Conservation (phyloP, 2,113 vertebrate genomes). For the Hippocampus abdominalis region DNA sequence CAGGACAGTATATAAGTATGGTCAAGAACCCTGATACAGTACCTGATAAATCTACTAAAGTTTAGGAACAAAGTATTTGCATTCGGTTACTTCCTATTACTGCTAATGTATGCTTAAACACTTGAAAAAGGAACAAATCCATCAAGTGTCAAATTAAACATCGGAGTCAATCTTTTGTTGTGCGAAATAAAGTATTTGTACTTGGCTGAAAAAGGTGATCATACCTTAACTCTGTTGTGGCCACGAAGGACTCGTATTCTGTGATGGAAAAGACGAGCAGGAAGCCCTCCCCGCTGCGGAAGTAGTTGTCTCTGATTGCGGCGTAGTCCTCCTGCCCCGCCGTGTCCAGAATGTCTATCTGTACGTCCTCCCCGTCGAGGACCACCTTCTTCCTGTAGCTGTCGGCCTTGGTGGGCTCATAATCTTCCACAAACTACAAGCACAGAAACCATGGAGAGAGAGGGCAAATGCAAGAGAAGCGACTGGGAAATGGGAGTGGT, state of each 20-base stretch:
- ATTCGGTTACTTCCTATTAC: too few relatives aligned
- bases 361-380: slow-evolving; percentile 93
- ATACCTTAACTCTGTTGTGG: slow-evolving; percentile 89
- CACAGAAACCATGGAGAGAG: not conserved
- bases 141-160: not conserved
- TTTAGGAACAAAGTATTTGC: too few relatives aligned
- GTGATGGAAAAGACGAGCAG: slow-evolving; percentile 97
- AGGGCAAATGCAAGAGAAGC: not conserved
- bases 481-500: not conserved
- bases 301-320: slow-evolving; percentile 97
- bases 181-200: not conserved
- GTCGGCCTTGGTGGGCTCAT: slow-evolving; percentile 97
- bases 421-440: slow-evolving; percentile 94
- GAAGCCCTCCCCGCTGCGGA: slow-evolving; percentile 95
- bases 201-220: not conserved
- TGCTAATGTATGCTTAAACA: too few relatives aligned
- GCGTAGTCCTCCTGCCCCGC: slow-evolving; percentile 94
- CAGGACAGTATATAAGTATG: too few relatives aligned
- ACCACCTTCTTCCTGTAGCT: slow-evolving; percentile 99
- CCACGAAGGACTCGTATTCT: slow-evolving; percentile 88
- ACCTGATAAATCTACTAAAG: too few relatives aligned
- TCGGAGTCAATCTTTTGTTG: not conserved
- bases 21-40: too few relatives aligned
- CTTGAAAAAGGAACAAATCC: too few relatives aligned
- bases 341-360: slow-evolving; percentile 90